Evolutionary conservation across 2,888 invertebrate genomes (phyloP), one percentile per base, ranked within the genome.

Genomic region (Operophtera brumata): DNA sequence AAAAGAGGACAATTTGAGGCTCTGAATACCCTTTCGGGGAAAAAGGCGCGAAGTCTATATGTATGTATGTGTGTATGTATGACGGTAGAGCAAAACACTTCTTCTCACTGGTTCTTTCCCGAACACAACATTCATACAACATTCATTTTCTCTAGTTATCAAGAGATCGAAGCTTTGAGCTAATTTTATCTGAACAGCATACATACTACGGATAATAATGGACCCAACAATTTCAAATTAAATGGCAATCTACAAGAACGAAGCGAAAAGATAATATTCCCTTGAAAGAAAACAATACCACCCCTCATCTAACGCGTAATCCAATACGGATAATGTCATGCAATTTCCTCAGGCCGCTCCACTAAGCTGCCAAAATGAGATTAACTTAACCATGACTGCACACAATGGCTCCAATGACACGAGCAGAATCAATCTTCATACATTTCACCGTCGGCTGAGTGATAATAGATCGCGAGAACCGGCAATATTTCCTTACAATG

Each of bases 391-490:
- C 62, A 58, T 61, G 57, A 58, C 58, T 51, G 52, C 58, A 66
- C 66, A 70, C 69, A 73, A 71, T 62, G 65, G 65, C 65, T 69
- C 64, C 66, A 69, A 73, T 69, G 70, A 70, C 69, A 70, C 67
- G 72, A 66, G 69, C 65, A 55, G 70, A 76, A 77, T 77, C 75
- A 74, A 77, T 77, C 74, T 71, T 70, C 74, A 77, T 77, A 77
- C 66, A 76, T 77, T 77, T 77, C 69, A 76, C 71, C 61, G 71
- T 70, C 69, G 72, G 70, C 65, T 69, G 73, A 67, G 67, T 67
- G 65, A 71, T 73, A 71, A 76, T 72, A 70, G 69, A 66, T 61
- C 65, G 60, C 64, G 63, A 68, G 70, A 72, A 60, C 55, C 60
- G 65, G 64, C 65, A 64, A 66, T 69, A 67, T 66, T 64, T 69